These are phyloP conservation scores for Lissocephala sabroskyi DNA, from an alignment of 2,888 invertebrate genomes.

Conservation along the genomic window DNA sequence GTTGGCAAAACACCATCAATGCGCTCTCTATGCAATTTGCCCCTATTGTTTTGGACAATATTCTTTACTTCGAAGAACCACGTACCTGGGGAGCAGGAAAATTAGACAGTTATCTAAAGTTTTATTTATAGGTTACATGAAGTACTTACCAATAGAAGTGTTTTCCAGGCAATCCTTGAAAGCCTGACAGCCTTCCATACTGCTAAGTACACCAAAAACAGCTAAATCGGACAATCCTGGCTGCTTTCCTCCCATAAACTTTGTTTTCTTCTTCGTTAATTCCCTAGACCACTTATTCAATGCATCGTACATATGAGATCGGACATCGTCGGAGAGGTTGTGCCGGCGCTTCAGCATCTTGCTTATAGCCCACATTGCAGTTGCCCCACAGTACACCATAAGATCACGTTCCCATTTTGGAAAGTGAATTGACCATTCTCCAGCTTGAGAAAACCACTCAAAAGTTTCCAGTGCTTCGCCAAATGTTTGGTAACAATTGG, in stretches of 20 bases:
- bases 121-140: neutral
- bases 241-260: slow-evolving; percentile 88
- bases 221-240: slow-evolving; percentile 95
- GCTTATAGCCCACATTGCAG: slow-evolving; percentile 94
- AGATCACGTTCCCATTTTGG: slow-evolving; percentile 87
- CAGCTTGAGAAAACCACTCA: slow-evolving; percentile 93
- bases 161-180: slow-evolving; percentile 85
- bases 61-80: slow-evolving; percentile 86
- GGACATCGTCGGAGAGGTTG: slow-evolving; percentile 88
- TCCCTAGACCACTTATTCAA: slow-evolving; percentile 85
- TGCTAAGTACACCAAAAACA: slow-evolving; percentile 90
- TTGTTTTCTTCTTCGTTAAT: slow-evolving; percentile 79
- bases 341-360: slow-evolving; percentile 91
- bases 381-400: slow-evolving; percentile 93
- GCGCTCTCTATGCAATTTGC: slow-evolving; percentile 59
- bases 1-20: slow-evolving; percentile 45
- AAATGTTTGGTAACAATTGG: slow-evolving; percentile 93
- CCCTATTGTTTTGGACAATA: slow-evolving; percentile 63
- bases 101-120: neutral
- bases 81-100: slow-evolving; percentile 45
- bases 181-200: slow-evolving; percentile 94
- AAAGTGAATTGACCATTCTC: slow-evolving; percentile 93
- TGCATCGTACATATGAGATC: slow-evolving; percentile 91
- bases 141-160: slow-evolving; percentile 78
- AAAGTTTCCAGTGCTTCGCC: slow-evolving; percentile 92